These are phyloP conservation scores for Anodontia alba DNA, from an alignment of 2,888 invertebrate species.

Conservation along the genomic window DNA sequence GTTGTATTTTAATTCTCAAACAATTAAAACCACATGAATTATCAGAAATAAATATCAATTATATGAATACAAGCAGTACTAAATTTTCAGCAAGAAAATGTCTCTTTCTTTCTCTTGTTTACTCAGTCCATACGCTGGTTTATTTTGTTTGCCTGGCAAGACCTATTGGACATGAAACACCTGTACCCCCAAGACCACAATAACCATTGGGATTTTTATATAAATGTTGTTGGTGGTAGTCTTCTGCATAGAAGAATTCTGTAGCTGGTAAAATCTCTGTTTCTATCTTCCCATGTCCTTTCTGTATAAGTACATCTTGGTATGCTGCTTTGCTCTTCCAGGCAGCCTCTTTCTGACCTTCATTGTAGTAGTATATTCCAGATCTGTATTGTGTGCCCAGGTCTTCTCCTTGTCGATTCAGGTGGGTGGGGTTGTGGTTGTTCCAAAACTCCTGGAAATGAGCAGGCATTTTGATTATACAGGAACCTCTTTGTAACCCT, in stretches of 20 bases:
- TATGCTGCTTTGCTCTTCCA: constrained; percentile 69
- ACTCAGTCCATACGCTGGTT: no score
- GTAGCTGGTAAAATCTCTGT: constrained; percentile 80
- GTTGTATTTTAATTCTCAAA: no score
- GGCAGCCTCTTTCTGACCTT: constrained; percentile 75
- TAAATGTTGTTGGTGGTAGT: constrained; percentile 84
- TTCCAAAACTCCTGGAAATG: constrained; percentile 82
- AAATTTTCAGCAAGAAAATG: no score
- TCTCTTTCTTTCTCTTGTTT: no score
- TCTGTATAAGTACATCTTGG: constrained; percentile 73
- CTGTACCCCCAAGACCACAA: constrained; percentile 83
- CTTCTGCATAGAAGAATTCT: constrained; percentile 84
- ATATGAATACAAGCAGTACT: no score
- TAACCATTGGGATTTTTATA: constrained; percentile 83
- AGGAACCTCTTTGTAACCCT: no score
- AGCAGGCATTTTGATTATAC: no score
- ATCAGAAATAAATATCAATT: no score
- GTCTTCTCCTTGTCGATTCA: constrained; percentile 83
- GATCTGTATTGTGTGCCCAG: constrained; percentile 83
- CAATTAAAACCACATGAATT: no score
- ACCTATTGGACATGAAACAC: constrained; percentile 81
- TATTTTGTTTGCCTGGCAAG: constrained; percentile 12
- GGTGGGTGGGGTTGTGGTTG: constrained; percentile 83
- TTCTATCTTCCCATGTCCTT: constrained; percentile 76
- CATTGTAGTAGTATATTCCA: constrained; percentile 78